Evolutionary conservation across 2,797 vertebrate species (phyloP).

Genomic region (Luscinia luscinia): DNA sequence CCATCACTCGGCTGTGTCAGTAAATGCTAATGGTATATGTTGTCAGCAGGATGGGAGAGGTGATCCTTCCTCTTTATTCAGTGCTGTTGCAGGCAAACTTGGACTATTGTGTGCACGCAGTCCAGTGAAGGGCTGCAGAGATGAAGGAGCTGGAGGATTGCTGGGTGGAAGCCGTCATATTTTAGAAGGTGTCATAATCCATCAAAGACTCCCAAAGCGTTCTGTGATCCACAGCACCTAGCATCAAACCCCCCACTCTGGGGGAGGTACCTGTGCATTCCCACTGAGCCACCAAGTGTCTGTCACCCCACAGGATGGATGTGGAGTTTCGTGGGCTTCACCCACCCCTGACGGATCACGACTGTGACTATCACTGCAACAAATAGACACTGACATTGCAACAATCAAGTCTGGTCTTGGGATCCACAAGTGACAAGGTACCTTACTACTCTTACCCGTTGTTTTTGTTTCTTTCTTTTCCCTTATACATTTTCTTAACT

Average conservation of each 20-base stretch:
- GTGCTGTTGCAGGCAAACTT: background rate
- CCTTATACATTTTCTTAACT: background rate
- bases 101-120: background rate
- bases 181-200: background rate
- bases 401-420: accelerated
- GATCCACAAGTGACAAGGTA: too few relatives aligned
- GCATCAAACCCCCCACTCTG: accelerated
- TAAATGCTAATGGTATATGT: too few relatives aligned
- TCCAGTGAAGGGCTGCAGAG: background rate
- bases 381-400: background rate
- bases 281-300: too few relatives aligned
- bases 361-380: background rate
- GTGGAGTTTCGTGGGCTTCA: too few relatives aligned
- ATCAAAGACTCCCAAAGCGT: background rate
- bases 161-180: too few relatives aligned
- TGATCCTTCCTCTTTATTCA: background rate
- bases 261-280: background rate
- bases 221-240: too few relatives aligned
- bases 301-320: background rate
- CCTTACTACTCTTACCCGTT: background rate
- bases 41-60: background rate
- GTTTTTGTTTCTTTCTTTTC: background rate
- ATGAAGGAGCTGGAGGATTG: background rate
- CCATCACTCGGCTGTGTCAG: background rate
- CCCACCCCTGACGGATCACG: accelerated